Base-by-base conservation (phyloP, 2,113 vertebrate genomes). In the Pseudorasbora parva region DNA sequence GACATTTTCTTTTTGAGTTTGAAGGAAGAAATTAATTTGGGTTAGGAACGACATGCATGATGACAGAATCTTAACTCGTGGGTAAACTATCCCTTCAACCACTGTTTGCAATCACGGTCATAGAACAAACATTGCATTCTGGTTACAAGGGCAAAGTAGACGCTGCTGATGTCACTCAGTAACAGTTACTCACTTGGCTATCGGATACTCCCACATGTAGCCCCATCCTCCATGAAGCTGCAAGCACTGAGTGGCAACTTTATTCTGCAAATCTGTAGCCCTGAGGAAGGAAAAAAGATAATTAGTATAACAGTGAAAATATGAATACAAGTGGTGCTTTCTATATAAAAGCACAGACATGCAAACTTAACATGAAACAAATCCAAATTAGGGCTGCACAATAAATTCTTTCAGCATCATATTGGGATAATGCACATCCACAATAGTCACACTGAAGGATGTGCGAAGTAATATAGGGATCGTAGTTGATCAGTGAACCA, bases 181-280 rank as follows among this genome's bases (percentile, higher is more conserved):
- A 25, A 37, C 9, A 25, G 19, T 23, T 54, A 94, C 97, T 96
- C 90, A 99, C 97, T 94, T 99, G 69, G 97, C 96, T 82, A 98
- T 96, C 0, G 96, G 98, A 89, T 95, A 97, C 82, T 98, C 97
- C 97, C 94, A 96, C 97, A 99, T 97, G 91, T 98, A 99, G 4
- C 98, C 98, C 95, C 96, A 98, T 75, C 97, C 97, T 89, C 98
- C 97, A 0, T 98, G 97, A 82, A 98, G 95, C 75, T 98, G 97
- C 17, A 99, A 87, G 78, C 97, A 97, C 85, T 96, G 92, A 57
- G 94, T 96, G 69, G 98, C 97, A 27, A 97, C 87, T 43, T 71
- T 94, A 93, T 97, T 98, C 68, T 98, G 96, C 51, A 98, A 93
- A 43, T 98, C 97, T 69, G 96, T 95, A 0, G 92, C 92, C 96